Evolutionary conservation across 1,140 invertebrate species (phyloP).

Genomic region (Orchestia grillus): DNA sequence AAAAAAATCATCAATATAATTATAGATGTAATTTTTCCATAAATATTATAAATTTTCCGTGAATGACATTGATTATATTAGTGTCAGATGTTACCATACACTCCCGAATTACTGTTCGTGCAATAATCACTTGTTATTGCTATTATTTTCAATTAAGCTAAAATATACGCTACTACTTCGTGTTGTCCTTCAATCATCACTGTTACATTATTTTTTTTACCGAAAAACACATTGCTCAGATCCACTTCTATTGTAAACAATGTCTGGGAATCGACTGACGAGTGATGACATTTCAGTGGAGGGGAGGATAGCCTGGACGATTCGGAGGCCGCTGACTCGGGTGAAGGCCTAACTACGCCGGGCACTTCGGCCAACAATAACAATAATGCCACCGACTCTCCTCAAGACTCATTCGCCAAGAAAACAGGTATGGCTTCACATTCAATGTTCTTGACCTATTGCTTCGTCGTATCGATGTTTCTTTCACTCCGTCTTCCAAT

Average conservation of each 20-base stretch:
- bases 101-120: too few relatives aligned
- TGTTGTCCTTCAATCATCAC: too few relatives aligned
- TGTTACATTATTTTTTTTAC: too few relatives aligned
- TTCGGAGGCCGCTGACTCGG: conserved; percentile 8
- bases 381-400: conserved; percentile 11
- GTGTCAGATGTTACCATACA: too few relatives aligned
- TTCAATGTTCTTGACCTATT: not conserved
- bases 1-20: too few relatives aligned
- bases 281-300: not conserved
- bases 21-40: too few relatives aligned
- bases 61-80: too few relatives aligned
- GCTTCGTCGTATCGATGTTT: not conserved
- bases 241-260: not conserved
- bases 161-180: too few relatives aligned
- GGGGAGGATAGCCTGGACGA: conserved; percentile 40
- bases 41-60: too few relatives aligned
- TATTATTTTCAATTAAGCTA: too few relatives aligned
- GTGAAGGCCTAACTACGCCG: not conserved
- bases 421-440: conserved; percentile 15
- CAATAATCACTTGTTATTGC: too few relatives aligned
- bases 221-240: not conserved
- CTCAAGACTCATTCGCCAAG: not conserved
- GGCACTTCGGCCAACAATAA: conserved; percentile 28
- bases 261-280: not conserved
- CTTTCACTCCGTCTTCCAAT: too few relatives aligned